Base-by-base conservation (phyloP, 2,113 vertebrate genomes). In the Empidonax traillii region DNA sequence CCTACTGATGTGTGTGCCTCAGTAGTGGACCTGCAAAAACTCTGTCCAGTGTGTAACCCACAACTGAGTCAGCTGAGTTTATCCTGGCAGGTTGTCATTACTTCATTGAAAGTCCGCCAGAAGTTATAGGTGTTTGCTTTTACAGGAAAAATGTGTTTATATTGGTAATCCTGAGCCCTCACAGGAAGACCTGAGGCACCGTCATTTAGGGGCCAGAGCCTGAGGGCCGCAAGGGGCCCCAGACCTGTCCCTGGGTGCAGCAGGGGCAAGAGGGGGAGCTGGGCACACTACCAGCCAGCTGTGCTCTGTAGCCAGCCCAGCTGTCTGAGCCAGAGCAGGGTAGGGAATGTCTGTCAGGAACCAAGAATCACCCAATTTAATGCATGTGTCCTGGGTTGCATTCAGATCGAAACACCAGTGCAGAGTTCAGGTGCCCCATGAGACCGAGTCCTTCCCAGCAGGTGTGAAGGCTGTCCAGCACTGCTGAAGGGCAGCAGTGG, bases 191-290 rank as follows among this genome's bases (percentile, higher is more conserved):
- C 53, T 31, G 25, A 23, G 24, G 47, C 14, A 28, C 22, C 0
- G 3, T 7, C 0, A 0, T 28, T 30, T 2, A 2, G 16, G 23
- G 25, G 7, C 2, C 8, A n/a, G 33, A 1, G 3, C 31, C 41
- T 35, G 46, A 14, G 23, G 25, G 12, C 39, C 66, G 21, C 2
- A 2, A n/a, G 52, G 5, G 6, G 25, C 14, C 47, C 35, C 53
- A 44, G 53, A 3, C 0, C 0, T 16, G 19, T 46, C 30, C 20
- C 27, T 16, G 33, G 23, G 22, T 18, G 6, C 51, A 47, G 24
- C 1, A 0, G 8, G 19, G 27, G 43, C 10, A 20, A 55, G 41
- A 23, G 39, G 3, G 5, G 12, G 46, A 35, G 53, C 43, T 24
- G 22, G 21, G 31, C 16, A 75, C 35, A 39, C 55, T 5, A 3